phyloP scores from a whole-genome alignment of 2,797 vertebrate genomes.

The Prionace glauca region DNA sequence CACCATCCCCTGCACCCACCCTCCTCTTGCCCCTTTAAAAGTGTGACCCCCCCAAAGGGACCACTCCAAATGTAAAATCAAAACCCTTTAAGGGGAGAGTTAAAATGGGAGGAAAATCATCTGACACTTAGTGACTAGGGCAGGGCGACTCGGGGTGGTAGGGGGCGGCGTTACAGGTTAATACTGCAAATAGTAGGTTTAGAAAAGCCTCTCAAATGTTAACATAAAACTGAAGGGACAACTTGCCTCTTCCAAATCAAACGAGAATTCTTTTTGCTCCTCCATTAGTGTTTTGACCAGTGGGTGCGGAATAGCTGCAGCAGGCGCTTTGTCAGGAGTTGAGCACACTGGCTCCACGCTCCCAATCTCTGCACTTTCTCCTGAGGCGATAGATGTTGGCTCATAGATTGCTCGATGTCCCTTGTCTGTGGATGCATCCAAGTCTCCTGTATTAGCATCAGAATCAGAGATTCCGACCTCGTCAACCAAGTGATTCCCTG shows the following conservation, averaged over 20 bases:
- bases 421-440: slow-evolving; percentile 43
- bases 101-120: not conserved
- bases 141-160: too few relatives aligned
- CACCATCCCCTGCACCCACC: not conserved
- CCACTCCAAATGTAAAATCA: not conserved
- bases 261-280: slow-evolving; percentile 76
- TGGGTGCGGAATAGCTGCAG: slow-evolving; percentile 54
- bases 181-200: not conserved
- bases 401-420: slow-evolving; percentile 41
- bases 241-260: slow-evolving; percentile 94
- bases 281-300: slow-evolving; percentile 65
- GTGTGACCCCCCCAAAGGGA: not conserved
- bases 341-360: slow-evolving; percentile 42
- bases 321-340: slow-evolving; percentile 52
- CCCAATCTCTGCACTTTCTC: not conserved
- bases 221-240: slow-evolving; percentile 17
- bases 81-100: not conserved
- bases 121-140: not conserved
- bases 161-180: not conserved
- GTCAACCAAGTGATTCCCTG: slow-evolving; percentile 42
- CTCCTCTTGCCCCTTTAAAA: not conserved
- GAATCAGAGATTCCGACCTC: slow-evolving; percentile 45
- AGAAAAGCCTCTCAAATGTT: not conserved
- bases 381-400: not conserved
- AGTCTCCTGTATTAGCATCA: slow-evolving; percentile 43